Percentiles rank a stretch among this genome's conserved stretches.
phyloP scores from a whole-genome alignment of 1,140 invertebrate genomes.

The Ceratina australensis region DNA sequence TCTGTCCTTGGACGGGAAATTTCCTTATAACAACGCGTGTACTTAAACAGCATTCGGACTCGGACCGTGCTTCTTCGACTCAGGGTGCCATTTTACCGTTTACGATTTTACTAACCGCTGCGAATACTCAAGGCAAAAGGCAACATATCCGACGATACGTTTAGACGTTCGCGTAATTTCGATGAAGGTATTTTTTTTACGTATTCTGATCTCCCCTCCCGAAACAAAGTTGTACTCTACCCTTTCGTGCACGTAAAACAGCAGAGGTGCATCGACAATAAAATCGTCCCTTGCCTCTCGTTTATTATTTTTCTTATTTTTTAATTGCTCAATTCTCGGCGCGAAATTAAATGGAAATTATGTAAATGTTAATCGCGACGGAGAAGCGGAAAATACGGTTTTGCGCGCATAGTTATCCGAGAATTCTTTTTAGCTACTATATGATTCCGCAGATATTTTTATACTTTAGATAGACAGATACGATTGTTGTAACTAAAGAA shows the following conservation, averaged over 20 bases:
- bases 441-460: constrained; percentile 62
- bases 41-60: constrained; percentile 41
- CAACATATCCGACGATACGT: constrained; percentile 9
- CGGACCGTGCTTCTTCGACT: constrained; percentile 74
- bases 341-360: constrained; percentile 32
- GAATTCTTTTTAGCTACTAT: constrained; percentile 58
- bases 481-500: constrained; percentile 46
- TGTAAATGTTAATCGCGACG: constrained; percentile 24
- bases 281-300: constrained; percentile 37
- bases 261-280: constrained; percentile 1
- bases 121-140: constrained; percentile 29
- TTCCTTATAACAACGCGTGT: constrained; percentile 18
- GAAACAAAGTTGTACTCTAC: constrained; percentile 19
- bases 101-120: constrained; percentile 31
- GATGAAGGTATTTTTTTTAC: constrained; percentile 3
- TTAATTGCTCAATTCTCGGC: constrained; percentile 51
- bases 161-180: constrained; percentile 3
- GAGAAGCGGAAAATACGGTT: constrained; percentile 28
- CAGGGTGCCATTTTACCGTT: constrained; percentile 72
- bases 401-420: constrained; percentile 28
- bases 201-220: too few relatives aligned
- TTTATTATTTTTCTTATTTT: neutral
- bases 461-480: constrained; percentile 54
- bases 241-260: constrained; percentile 24
- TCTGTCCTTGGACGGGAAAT: too few relatives aligned